Conservation (phyloP, 2,797 vertebrate genomes). For the Squalus acanthias region DNA sequence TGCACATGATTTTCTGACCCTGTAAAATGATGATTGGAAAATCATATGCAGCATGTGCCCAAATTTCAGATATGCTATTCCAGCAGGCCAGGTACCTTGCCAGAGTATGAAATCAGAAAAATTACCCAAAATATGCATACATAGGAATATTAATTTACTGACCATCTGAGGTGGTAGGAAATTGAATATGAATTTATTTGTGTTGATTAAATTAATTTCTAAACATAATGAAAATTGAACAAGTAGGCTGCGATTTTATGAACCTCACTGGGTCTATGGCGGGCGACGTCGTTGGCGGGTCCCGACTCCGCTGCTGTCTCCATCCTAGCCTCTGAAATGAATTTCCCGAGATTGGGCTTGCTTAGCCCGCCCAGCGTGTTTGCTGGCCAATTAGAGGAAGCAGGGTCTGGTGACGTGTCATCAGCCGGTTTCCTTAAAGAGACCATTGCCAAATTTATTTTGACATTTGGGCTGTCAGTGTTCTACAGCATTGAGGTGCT, state of each 20-base stretch:
- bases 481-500: no score
- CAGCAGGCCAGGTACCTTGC: not conserved
- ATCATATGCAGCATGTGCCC: not conserved
- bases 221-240: not conserved
- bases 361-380: no score
- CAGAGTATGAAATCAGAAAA: not conserved
- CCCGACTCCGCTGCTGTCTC: no score
- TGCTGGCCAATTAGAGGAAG: no score
- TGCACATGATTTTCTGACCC: not conserved
- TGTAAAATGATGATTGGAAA: not conserved
- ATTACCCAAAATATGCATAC: not conserved
- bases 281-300: no score
- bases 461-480: no score
- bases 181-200: not conserved
- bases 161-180: not conserved
- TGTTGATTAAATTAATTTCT: not conserved
- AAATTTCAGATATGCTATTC: not conserved
- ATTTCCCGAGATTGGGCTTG: no score
- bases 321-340: no score
- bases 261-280: no score
- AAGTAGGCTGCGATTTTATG: not conserved
- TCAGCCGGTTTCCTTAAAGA: no score
- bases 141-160: not conserved
- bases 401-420: no score
- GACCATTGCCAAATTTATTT: no score